These are phyloP conservation scores for Monodelphis domestica DNA, from an alignment of 2,797 vertebrate species.

Conservation along the genomic window DNA sequence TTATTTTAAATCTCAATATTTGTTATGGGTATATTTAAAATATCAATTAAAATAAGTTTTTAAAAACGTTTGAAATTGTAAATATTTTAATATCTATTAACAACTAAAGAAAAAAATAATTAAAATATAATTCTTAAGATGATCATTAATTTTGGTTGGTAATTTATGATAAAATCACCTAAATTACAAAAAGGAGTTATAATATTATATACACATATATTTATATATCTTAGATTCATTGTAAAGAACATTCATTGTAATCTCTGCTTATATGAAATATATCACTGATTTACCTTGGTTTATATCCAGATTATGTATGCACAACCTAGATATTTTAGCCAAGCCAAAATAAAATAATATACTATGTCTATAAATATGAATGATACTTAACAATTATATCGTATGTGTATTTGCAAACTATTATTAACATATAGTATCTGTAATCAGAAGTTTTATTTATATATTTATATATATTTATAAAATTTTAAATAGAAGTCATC, in stretches of 20 bases:
- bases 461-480: neutral
- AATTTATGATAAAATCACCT: neutral
- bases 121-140: constrained; percentile 7
- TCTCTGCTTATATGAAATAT: neutral
- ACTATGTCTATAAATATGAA: neutral
- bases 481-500: neutral
- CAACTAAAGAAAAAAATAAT: neutral
- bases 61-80: neutral
- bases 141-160: neutral
- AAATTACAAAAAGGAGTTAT: neutral
- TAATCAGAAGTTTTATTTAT: too few relatives aligned
- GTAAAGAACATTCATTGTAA: neutral
- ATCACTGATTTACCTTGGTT: neutral
- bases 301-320: neutral
- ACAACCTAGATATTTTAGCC: neutral
- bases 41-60: neutral
- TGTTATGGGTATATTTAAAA: too few relatives aligned
- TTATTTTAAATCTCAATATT: too few relatives aligned
- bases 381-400: neutral
- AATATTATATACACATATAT: neutral
- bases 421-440: neutral
- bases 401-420: neutral
- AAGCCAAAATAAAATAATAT: neutral
- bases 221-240: neutral
- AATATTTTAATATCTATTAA: neutral